phyloP scores from a whole-genome alignment of 1,140 invertebrate genomes.

The Ceratina australensis region DNA sequence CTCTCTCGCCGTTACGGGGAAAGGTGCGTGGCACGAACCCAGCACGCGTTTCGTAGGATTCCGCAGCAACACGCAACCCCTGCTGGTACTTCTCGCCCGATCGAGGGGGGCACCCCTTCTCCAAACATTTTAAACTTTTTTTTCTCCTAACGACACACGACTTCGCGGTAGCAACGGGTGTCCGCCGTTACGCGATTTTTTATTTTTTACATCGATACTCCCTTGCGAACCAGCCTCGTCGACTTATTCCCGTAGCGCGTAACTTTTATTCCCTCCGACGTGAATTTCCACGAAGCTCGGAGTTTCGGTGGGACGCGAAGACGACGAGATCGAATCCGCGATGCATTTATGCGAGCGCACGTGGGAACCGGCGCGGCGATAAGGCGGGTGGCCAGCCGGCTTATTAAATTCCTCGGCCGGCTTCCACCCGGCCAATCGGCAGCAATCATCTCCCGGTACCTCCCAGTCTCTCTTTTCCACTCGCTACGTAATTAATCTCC shows the following conservation, averaged over 20 bases:
- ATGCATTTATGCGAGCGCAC: conserved; percentile 60
- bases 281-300: neutral
- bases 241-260: too few species aligned
- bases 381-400: conserved; percentile 28
- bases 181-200: conserved; percentile 56
- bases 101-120: conserved; percentile 61
- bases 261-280: neutral
- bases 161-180: conserved; percentile 39
- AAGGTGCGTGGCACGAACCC: conserved; percentile 56
- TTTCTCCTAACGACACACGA: conserved; percentile 58
- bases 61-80: conserved; percentile 59
- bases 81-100: conserved; percentile 65
- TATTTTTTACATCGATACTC: neutral
- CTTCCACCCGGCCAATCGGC: conserved; percentile 53
- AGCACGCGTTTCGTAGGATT: conserved; percentile 65
- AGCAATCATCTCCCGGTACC: conserved; percentile 52
- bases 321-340: conserved; percentile 50
- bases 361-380: conserved; percentile 53
- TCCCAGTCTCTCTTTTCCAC: conserved; percentile 44
- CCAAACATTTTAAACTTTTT: conserved; percentile 78
- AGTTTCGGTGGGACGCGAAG: neutral
- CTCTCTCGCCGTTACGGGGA: neutral
- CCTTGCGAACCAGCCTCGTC: neutral
- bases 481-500: conserved; percentile 54
- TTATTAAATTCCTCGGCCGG: conserved; percentile 56